Evolutionary conservation across 2,797 vertebrate species (phyloP), one percentile per base, ranked within the genome.

Genomic region (Tenualosa ilisha): DNA sequence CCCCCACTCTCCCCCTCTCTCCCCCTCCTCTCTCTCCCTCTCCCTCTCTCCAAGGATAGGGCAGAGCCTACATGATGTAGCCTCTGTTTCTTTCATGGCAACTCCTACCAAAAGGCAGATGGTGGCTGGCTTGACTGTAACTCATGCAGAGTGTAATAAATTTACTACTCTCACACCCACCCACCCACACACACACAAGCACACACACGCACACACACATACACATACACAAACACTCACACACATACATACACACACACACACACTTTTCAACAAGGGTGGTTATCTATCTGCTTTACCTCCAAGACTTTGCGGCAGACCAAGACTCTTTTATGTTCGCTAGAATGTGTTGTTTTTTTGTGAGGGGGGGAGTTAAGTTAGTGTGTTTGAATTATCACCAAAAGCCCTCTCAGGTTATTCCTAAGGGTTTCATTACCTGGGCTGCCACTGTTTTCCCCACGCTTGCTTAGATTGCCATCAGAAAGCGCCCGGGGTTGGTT

Each of bases 21-120:
- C 11, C 31, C 3, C 26, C 11, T 15, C 61, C 61, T 31, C 26
- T 68, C 63, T 31, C 63, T 31, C 63, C 51, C 11, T 13, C 51
- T 75, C 68, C 68, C 31, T 75, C 68, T 75, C 68, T 75, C 68
- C 6, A 75, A 75, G 68, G 68, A 75, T 40, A 31, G 65, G 68
- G 68, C 68, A 75, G 68, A 43, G 31, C 65, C 15, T 75, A 15
- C 68, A 75, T 75, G 68, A 40, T 43, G 68, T 43, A 75, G 31
- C 68, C 68, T 40, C 31, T 6, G 15, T 72, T 72, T 75, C 46
- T 37, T 75, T 75, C 37, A 9, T 75, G 68, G 68, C 68, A 75
- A 75, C 68, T 75, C 68, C 4, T 40, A 75, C 68, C 68, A 75
- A 75, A 75, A 75, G 31, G 68, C 68, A 75, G 68, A 43, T 17